Evolutionary conservation across 2,797 vertebrate species (phyloP).

Genomic region (Parotocinclus haroldoi): DNA sequence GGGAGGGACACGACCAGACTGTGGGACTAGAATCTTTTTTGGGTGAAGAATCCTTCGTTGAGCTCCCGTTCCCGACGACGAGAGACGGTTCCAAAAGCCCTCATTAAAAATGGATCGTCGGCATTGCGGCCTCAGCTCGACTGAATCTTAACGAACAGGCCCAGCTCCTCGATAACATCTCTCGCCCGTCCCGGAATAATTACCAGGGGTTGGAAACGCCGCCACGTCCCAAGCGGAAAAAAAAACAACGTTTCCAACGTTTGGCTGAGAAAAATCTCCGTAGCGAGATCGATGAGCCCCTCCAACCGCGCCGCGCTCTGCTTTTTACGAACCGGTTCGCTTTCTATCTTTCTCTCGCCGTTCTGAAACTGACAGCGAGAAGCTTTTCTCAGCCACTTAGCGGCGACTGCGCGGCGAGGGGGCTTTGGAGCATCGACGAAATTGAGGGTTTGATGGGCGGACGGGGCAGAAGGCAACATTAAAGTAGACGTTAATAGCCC

Average conservation of each 20-base stretch:
- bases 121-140: neutral
- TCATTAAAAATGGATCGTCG: slow-evolving; percentile 10
- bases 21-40: no score
- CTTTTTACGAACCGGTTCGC: neutral
- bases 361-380: no score
- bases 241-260: no score
- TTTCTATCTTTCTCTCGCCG: no score
- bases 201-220: neutral
- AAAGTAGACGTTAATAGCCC: slow-evolving; percentile 10
- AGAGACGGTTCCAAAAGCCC: neutral
- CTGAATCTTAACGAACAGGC: neutral
- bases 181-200: neutral
- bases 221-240: no score
- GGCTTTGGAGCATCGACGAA: no score
- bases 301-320: slow-evolving; percentile 4
- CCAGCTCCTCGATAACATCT: neutral
- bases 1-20: no score
- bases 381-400: no score
- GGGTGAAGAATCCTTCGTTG: no score
- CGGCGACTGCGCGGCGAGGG: no score
- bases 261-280: neutral
- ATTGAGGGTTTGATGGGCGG: slow-evolving; percentile 24
- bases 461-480: slow-evolving; percentile 12
- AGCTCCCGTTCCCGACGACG: neutral
- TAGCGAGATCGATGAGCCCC: neutral